Evolutionary conservation across 2,797 vertebrate species (phyloP).

Genomic region (Arrhamphus sclerolepis): DNA sequence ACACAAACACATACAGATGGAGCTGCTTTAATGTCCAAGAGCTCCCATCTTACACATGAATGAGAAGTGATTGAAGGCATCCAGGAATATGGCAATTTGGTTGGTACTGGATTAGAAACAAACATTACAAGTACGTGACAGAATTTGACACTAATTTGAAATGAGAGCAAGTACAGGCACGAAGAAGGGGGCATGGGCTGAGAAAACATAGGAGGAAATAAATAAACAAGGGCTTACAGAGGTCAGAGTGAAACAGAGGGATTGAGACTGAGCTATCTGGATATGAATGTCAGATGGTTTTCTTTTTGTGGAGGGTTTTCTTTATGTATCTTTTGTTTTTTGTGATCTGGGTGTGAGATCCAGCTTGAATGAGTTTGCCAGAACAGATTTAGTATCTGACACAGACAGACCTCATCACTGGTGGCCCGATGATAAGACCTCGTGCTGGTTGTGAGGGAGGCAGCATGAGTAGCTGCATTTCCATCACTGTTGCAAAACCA

Average conservation of each 20-base stretch:
- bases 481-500: slow-evolving; percentile 29
- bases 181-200: slow-evolving; percentile 26
- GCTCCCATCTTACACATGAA: slow-evolving; percentile 67
- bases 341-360: slow-evolving; percentile 36
- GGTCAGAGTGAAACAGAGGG: slow-evolving; percentile 44
- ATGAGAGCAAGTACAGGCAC: slow-evolving; percentile 41
- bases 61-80: slow-evolving; percentile 59
- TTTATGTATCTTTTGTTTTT: slow-evolving; percentile 60
- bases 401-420: slow-evolving; percentile 43
- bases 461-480: slow-evolving; percentile 48
- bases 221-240: slow-evolving; percentile 51
- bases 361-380: slow-evolving; percentile 56
- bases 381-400: slow-evolving; percentile 64
- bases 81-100: slow-evolving; percentile 60
- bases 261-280: slow-evolving; percentile 31
- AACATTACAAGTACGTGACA: slow-evolving; percentile 63
- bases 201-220: slow-evolving; percentile 50
- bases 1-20: slow-evolving; percentile 34
- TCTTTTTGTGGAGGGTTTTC: slow-evolving; percentile 52
- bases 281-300: slow-evolving; percentile 46
- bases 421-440: slow-evolving; percentile 48
- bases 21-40: slow-evolving; percentile 48
- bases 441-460: slow-evolving; percentile 65
- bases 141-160: slow-evolving; percentile 72
- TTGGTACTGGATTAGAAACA: slow-evolving; percentile 46